These are phyloP conservation scores for Phalacrocorax brasilianus DNA, from an alignment of 2,113 vertebrate species.

Conservation along the genomic window DNA sequence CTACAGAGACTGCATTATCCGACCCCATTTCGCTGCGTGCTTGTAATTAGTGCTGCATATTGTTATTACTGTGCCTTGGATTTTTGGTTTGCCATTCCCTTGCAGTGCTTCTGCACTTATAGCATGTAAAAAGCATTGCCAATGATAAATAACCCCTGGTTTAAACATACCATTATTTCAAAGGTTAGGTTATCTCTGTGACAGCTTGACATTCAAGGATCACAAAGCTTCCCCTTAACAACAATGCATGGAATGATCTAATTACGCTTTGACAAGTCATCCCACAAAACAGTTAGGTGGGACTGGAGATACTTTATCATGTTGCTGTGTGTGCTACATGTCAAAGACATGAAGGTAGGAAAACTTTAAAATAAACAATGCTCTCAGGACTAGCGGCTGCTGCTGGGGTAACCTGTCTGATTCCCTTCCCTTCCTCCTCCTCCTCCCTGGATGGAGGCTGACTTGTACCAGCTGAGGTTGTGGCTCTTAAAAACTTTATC, in stretches of 20 bases:
- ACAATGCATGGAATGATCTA: not conserved
- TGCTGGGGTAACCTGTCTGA: not conserved
- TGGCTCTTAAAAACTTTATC: not conserved
- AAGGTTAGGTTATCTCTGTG: not conserved
- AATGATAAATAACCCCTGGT: not conserved
- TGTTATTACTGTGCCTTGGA: not conserved
- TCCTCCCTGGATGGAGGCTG: not conserved
- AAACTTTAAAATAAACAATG: not conserved
- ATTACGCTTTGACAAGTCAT: slow-evolving; percentile 31
- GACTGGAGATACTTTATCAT: not conserved
- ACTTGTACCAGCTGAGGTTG: not conserved
- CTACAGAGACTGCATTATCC: not conserved
- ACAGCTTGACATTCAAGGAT: slow-evolving; percentile 54
- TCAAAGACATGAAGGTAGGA: not conserved
- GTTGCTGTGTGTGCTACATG: not conserved
- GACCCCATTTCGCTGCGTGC: not conserved
- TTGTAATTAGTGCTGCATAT: not conserved
- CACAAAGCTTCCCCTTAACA: slow-evolving; percentile 8
- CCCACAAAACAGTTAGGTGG: slow-evolving; percentile 17
- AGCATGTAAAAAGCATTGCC: not conserved
- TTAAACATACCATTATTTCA: not conserved
- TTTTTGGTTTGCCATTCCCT: not conserved
- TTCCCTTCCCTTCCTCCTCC: not conserved
- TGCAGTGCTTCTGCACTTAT: not conserved
- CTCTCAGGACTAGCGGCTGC: not conserved